phyloP scores from a whole-genome alignment of 1,140 invertebrate genomes.

The Thalassaphorura encarpata region DNA sequence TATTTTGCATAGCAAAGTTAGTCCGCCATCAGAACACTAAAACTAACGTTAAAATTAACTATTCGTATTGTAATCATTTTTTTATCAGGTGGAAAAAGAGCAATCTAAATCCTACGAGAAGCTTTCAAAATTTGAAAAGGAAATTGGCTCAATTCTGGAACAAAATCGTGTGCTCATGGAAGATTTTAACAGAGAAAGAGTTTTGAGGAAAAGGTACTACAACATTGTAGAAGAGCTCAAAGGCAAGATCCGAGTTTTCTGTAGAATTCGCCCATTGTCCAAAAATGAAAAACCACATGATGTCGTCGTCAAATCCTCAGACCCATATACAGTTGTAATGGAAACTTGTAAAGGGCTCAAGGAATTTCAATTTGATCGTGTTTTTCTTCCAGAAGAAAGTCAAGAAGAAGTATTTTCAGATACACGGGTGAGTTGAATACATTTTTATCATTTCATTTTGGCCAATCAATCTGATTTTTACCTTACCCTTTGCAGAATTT shows the following conservation, averaged over 20 bases:
- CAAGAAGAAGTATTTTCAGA: constrained; percentile 51
- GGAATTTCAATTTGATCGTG: constrained; percentile 67
- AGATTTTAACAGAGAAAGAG: constrained; percentile 42
- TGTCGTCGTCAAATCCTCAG: constrained; percentile 28
- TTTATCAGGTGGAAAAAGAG: constrained; percentile 26
- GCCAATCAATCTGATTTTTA: neutral
- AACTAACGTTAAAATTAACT: no score
- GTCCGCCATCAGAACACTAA: neutral
- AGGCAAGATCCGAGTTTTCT: constrained; percentile 46
- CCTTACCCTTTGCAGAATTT: constrained; percentile 31
- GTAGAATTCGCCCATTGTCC: constrained; percentile 33
- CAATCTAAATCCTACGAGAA: constrained; percentile 29
- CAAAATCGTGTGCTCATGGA: constrained; percentile 40
- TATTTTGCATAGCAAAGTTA: constrained; percentile 28
- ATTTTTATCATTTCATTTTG: neutral
- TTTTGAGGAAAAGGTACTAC: constrained; percentile 43
- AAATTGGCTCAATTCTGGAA: constrained; percentile 27
- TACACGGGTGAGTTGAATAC: constrained; percentile 32
- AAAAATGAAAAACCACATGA: constrained; percentile 21
- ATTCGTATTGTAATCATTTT: no score
- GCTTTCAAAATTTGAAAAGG: constrained; percentile 29
- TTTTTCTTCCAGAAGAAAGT: constrained; percentile 56
- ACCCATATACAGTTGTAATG: constrained; percentile 33
- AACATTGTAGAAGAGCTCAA: constrained; percentile 47
- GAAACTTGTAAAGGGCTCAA: constrained; percentile 35